phyloP scores from a whole-genome alignment of 2,113 vertebrate genomes.

The Pionites leucogaster region DNA sequence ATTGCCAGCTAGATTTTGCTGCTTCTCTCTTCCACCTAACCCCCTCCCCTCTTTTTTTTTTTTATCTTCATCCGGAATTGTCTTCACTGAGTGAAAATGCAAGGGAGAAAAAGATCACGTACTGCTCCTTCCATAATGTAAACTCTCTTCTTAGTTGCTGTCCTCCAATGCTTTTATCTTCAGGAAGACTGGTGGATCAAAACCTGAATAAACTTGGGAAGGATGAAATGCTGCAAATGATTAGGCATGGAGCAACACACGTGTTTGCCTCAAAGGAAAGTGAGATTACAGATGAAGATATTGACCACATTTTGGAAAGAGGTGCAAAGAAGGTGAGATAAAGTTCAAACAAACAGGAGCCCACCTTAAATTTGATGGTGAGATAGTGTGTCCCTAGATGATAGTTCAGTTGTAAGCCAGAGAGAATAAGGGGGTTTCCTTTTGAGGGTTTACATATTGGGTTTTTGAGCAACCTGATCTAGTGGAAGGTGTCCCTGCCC shows the following conservation, averaged over 20 bases:
- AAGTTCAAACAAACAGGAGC: not conserved
- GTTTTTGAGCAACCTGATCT: not conserved
- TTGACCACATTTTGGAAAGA: conserved; percentile 93
- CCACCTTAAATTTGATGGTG: not conserved
- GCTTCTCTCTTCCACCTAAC: fast-evolving
- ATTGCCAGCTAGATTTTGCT: not conserved
- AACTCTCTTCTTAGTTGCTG: not conserved
- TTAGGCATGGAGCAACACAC: conserved; percentile 95
- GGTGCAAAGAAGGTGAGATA: conserved; percentile 90
- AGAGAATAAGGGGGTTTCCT: not conserved
- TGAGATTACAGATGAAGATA: conserved; percentile 97
- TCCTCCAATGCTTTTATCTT: not conserved
- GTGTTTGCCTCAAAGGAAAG: conserved; percentile 98
- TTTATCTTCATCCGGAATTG: not conserved
- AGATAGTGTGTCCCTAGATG: not conserved
- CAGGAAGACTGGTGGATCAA: conserved; percentile 95
- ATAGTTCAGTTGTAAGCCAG: not conserved
- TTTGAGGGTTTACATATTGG: not conserved
- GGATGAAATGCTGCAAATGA: conserved; percentile 99
- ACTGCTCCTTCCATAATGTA: not conserved
- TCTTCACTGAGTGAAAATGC: not conserved
- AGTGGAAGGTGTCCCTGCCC: not conserved
- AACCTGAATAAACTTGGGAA: conserved; percentile 96
- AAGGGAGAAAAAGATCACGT: fast-evolving
- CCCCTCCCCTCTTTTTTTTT: not conserved